These are phyloP conservation scores for Lapara coniferarum DNA, from an alignment of 2,888 invertebrate species.

Conservation along the genomic window DNA sequence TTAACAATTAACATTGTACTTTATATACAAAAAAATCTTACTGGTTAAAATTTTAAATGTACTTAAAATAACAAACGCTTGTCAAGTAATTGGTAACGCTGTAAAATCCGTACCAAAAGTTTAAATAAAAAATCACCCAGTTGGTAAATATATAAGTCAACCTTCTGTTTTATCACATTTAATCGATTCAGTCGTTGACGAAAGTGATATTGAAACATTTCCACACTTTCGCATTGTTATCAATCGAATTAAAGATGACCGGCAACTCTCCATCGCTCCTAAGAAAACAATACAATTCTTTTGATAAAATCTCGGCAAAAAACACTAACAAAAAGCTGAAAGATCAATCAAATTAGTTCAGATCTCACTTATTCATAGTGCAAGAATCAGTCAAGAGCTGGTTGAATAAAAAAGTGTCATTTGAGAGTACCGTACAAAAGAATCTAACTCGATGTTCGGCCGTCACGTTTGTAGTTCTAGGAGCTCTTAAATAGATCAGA, in stretches of 20 bases:
- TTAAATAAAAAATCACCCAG: too few species aligned
- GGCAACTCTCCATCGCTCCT: background rate
- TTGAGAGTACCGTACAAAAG: slow-evolving; percentile 24
- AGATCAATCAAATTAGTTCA: slow-evolving; percentile 46
- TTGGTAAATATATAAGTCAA: background rate
- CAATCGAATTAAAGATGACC: background rate
- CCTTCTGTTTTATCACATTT: background rate
- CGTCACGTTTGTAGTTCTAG: slow-evolving; percentile 39
- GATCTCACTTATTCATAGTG: slow-evolving; percentile 44
- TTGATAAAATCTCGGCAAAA: slow-evolving; percentile 30
- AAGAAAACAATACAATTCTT: background rate
- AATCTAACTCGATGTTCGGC: background rate
- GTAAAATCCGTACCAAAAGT: too few species aligned
- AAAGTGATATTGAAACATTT: background rate
- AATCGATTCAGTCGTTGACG: background rate
- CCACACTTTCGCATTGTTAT: background rate
- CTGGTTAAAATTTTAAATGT: too few species aligned
- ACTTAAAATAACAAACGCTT: too few species aligned
- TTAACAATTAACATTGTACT: too few species aligned
- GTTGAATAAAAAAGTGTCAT: background rate
- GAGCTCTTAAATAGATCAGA: too few species aligned
- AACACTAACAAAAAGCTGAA: slow-evolving; percentile 36
- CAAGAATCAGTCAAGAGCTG: slow-evolving; percentile 35
- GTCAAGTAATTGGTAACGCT: too few species aligned
- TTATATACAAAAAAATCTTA: too few species aligned